Conservation (phyloP, 2,888 invertebrate species). For the Zaprionus obscuricornis region DNA sequence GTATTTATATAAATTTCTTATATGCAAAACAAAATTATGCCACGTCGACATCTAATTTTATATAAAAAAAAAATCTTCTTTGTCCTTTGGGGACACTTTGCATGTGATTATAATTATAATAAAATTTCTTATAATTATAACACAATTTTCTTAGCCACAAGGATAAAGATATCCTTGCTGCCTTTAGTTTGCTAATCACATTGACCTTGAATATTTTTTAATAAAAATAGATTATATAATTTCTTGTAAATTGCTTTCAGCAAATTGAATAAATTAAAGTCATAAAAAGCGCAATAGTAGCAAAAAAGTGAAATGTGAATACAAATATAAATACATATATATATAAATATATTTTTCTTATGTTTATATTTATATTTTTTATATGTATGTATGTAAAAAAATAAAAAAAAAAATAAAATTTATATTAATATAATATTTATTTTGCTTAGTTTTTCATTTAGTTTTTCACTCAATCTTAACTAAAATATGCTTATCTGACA, state of each 20-base stretch:
- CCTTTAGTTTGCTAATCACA: not conserved
- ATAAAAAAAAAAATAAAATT: conserved; percentile 3
- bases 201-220: not conserved
- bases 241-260: not conserved
- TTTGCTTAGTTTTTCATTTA: not conserved
- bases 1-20: too few relatives aligned
- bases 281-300: conserved; percentile 9
- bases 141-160: too few relatives aligned
- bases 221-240: conserved; percentile 45
- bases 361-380: not conserved
- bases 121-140: too few relatives aligned
- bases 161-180: conserved; percentile 1
- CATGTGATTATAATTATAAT: too few relatives aligned
- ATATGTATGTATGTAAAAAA: not conserved
- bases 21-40: too few relatives aligned
- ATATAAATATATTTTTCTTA: not conserved
- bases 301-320: conserved; percentile 7
- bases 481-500: conserved; percentile 55
- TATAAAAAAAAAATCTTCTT: too few relatives aligned
- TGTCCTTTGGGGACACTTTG: too few relatives aligned
- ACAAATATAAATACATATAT: not conserved
- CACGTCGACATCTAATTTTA: too few relatives aligned
- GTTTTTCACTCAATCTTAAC: conserved; percentile 30
- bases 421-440: not conserved
- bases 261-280: conserved; percentile 19